These are phyloP conservation scores for Ameiurus melas DNA, from an alignment of 2,113 vertebrate genomes.

Conservation along the genomic window DNA sequence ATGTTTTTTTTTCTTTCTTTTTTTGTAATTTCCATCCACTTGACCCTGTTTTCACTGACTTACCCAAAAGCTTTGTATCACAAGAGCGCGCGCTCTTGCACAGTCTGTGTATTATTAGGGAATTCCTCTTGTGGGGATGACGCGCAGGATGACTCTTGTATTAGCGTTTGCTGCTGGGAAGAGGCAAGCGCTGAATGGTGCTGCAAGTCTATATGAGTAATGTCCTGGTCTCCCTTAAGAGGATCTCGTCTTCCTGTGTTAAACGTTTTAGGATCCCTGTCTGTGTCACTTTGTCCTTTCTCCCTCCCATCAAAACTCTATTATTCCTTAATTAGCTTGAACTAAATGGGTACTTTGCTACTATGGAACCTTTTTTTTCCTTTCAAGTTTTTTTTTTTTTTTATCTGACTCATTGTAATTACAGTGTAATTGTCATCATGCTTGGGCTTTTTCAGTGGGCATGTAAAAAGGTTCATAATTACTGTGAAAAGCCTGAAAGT, in stretches of 20 bases:
- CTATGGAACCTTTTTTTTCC: slow-evolving; percentile 33
- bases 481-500: slow-evolving; percentile 66
- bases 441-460: slow-evolving; percentile 48
- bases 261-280: slow-evolving; percentile 49
- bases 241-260: slow-evolving; percentile 33
- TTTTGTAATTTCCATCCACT: slow-evolving; percentile 20
- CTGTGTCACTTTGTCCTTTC: not conserved
- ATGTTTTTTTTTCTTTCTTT: not conserved
- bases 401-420: slow-evolving; percentile 35
- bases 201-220: slow-evolving; percentile 32
- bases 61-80: slow-evolving; percentile 21
- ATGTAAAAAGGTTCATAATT: slow-evolving; percentile 59
- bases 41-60: not conserved
- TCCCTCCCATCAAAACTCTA: slow-evolving; percentile 15
- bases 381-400: not conserved
- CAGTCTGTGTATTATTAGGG: slow-evolving; percentile 30
- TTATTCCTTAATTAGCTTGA: slow-evolving; percentile 43
- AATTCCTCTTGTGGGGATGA: not conserved
- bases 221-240: slow-evolving; percentile 36
- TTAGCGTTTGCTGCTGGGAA: slow-evolving; percentile 28
- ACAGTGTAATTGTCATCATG: slow-evolving; percentile 42
- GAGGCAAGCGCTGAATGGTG: slow-evolving; percentile 37
- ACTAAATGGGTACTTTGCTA: slow-evolving; percentile 49
- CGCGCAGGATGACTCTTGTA: slow-evolving; percentile 7
- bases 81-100: slow-evolving; percentile 33